Base-by-base conservation (phyloP, 2,888 invertebrate genomes). In the Geophilus truncorum region DNA sequence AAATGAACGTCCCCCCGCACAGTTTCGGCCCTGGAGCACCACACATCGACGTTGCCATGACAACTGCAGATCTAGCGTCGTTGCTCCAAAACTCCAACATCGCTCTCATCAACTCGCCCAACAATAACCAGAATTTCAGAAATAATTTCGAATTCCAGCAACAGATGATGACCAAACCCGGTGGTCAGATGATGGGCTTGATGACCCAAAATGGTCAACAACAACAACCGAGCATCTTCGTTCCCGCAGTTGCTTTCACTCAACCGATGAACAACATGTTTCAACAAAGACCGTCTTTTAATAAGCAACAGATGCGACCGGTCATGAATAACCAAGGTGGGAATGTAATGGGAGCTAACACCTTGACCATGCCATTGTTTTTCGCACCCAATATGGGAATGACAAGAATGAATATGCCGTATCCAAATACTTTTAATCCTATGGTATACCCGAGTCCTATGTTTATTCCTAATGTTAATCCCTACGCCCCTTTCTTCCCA, bases 381-480 rank as follows among this genome's bases (percentile, higher is more conserved):
- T 36, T 23, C 40, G 9, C 36, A 9, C 36, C 36, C 9, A 28
- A 40, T 18, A 78, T 36, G 36, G 45, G 18, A 6, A 40, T 40
- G 36, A 78, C 32, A 1, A 36, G 45, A 15, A 34, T 78, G 18
- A 23, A 18, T n/a, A 36, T 30, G 21, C 78, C 78, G 1, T 36
- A 78, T 21, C 78, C 78, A 4, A 28, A 21, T n/a, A 40, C 78
- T 12, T 78, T 78, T 28, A 40, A 40, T 21, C 78, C 78, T 4
- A 78, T 78, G 78, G 40, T 78, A 10, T 78, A 78, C 36, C 78
- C 78, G 4, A 40, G 78, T n/a, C 78, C 36, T 21, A 36, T 78
- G 34, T 78, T 78, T 40, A 28, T 78, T 18, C 78, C 78, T 4
- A 30, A 23, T 21, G 21, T 78, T 5, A 28, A 18, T 7, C 45